Base-by-base conservation (phyloP, 1,140 invertebrate species). In the Drosophila neocordata region DNA sequence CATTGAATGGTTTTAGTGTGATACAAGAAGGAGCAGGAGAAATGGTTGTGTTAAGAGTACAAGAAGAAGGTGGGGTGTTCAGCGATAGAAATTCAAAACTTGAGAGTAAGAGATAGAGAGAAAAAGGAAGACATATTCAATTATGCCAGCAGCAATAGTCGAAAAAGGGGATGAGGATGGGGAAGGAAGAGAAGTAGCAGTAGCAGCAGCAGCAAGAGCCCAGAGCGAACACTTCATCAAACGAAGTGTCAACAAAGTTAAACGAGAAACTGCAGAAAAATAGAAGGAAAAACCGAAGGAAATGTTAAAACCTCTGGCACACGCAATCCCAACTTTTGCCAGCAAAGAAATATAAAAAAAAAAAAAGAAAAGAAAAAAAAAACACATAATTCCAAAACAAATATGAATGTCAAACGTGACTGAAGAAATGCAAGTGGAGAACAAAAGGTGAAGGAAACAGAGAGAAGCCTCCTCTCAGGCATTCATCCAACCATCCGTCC, bases 371-470 rank as follows among this genome's bases (percentile, higher is more conserved):
- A 18, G 8, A 15, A 44, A 44, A 15, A 41, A 41, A 7, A 41
- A 7, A 20, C 41, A 74, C 56, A 73, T 83, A 84, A 83, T 83
- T 84, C 81, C 68, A 65, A 79, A 79, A 83, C 72, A 83, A 79
- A 84, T 83, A 80, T 85, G 77, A 85, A 85, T 80, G 73, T 85
- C 81, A 85, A 78, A 85, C 81, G 81, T 85, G 81, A 85, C 81
- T 80, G 81, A 15, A 48, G 41, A 85, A 85, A 80, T 85, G 67
- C 66, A 77, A 76, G 68, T 71, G 68, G 51, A 82, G 68, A 65
- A 41, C 41, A 62, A n/a, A 38, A 56, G 13, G 35, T 11, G 15
- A 72, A 52, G 53, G 11, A n/a, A 5, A 48, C 18, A 18, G 11
- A 24, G 44, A 5, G 8, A 15, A 12, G 15, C 52, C 18, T 18